Conservation (phyloP, 1,140 invertebrate genomes). For the Arctopsyche grandis region DNA sequence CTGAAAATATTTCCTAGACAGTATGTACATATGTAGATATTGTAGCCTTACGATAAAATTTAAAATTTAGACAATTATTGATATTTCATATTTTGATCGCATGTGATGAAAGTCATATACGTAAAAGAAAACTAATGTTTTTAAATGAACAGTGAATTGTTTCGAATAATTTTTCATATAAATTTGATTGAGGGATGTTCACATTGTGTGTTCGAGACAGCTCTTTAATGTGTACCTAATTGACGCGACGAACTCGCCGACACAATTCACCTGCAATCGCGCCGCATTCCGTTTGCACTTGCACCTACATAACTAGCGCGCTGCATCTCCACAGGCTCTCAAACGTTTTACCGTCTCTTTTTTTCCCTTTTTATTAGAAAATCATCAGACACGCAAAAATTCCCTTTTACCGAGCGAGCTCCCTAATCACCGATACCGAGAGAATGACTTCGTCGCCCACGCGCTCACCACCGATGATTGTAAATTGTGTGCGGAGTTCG, state of each 20-base stretch:
- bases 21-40: too few relatives aligned
- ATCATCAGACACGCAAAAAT: too few relatives aligned
- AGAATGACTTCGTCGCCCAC: neutral
- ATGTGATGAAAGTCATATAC: too few relatives aligned
- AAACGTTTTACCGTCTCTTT: too few relatives aligned
- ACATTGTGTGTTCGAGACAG: neutral
- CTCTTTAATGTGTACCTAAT: constrained; percentile 5
- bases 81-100: too few relatives aligned
- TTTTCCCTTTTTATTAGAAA: too few relatives aligned
- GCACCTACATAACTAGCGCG: neutral
- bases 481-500: constrained; percentile 1
- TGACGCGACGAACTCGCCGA: constrained; percentile 16
- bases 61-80: too few relatives aligned
- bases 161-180: too few relatives aligned
- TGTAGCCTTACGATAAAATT: too few relatives aligned
- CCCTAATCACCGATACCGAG: neutral
- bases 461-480: constrained; percentile 1
- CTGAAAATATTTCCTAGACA: too few relatives aligned
- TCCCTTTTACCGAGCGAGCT: neutral
- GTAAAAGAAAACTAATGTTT: too few relatives aligned
- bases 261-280: constrained; percentile 13
- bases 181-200: neutral
- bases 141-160: too few relatives aligned
- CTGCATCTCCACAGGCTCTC: neutral
- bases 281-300: neutral